These are phyloP conservation scores for Cyprinella venusta DNA, from an alignment of 2,797 vertebrate species.

Conservation along the genomic window DNA sequence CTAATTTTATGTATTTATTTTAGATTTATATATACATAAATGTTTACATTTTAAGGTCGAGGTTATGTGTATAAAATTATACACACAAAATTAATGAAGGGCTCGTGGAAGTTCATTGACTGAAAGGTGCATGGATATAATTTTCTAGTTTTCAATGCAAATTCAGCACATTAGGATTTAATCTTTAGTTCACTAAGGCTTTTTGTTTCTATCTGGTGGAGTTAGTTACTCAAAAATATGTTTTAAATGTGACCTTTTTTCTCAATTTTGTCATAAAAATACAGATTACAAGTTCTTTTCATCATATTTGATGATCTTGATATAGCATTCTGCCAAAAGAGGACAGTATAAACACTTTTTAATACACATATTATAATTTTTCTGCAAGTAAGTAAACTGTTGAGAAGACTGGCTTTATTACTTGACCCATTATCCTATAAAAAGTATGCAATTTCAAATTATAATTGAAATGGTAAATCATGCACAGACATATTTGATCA, in stretches of 20 bases:
- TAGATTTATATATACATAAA: no score
- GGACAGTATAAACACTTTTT: not conserved
- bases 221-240: not conserved
- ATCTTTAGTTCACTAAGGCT: not conserved
- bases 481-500: not conserved
- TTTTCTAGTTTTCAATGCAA: no score
- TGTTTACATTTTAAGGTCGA: no score
- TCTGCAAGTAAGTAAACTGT: not conserved
- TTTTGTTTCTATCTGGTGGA: not conserved
- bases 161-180: not conserved
- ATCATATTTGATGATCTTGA: not conserved
- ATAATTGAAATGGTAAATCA: not conserved
- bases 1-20: no score
- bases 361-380: no score
- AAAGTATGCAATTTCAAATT: not conserved
- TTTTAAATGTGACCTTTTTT: not conserved
- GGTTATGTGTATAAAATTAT: no score
- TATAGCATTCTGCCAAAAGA: not conserved
- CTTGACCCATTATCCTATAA: not conserved
- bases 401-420: not conserved
- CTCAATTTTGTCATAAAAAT: not conserved
- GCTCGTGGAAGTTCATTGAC: not conserved
- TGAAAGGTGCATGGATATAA: not conserved
- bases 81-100: not conserved
- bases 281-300: not conserved